phyloP scores from a whole-genome alignment of 2,797 vertebrate genomes.

The Coracias cyanogaster region DNA sequence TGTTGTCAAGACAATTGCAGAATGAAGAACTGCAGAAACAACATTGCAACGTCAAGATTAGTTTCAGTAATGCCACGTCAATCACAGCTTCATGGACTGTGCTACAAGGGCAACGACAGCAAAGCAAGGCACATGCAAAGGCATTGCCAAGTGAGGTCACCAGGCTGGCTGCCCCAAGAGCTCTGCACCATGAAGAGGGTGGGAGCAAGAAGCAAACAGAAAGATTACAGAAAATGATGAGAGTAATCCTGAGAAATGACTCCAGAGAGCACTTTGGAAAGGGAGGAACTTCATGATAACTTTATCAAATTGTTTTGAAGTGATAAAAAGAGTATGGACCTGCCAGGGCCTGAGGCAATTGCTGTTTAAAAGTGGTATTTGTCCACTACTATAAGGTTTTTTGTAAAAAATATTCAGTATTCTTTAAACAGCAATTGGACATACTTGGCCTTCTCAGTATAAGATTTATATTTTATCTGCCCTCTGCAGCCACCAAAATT shows the following conservation, averaged over 20 bases:
- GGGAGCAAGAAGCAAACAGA: neutral
- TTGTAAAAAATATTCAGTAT: neutral
- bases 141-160: conserved; percentile 7
- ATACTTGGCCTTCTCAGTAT: neutral
- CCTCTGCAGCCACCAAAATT: neutral
- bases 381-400: neutral
- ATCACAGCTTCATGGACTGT: neutral
- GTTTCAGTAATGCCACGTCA: conserved; percentile 23
- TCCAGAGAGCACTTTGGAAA: neutral
- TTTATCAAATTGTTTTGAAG: neutral
- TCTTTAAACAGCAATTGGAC: neutral
- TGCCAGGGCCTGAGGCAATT: neutral
- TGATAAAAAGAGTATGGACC: neutral
- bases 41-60: conserved; percentile 1
- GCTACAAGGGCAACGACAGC: neutral
- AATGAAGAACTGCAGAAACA: conserved; percentile 27
- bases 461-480: neutral
- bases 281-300: neutral
- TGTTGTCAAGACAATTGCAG: conserved; percentile 46
- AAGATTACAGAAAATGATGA: neutral
- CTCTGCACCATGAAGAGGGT: neutral
- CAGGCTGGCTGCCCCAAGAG: neutral
- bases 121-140: neutral
- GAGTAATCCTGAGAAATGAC: neutral
- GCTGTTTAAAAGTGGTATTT: neutral